phyloP scores from a whole-genome alignment of 2,113 vertebrate species.

The Arizona elegans region DNA sequence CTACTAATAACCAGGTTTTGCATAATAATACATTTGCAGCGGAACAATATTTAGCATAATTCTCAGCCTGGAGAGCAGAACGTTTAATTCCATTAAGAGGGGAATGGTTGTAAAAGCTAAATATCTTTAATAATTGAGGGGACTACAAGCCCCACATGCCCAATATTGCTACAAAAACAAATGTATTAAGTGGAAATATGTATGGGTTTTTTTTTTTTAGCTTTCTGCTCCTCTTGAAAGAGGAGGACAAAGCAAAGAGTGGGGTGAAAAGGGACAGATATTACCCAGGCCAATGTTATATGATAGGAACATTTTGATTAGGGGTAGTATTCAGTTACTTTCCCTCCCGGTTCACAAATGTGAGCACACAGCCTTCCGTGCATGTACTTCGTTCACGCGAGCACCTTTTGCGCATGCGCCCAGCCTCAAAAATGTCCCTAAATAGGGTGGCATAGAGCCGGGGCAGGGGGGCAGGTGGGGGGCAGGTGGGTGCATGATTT shows the following conservation, averaged over 20 bases:
- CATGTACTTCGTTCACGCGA: no score
- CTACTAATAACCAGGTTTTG: not conserved
- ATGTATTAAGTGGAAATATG: not conserved
- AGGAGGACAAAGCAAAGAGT: not conserved
- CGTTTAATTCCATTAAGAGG: constrained; percentile 5
- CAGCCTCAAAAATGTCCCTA: no score
- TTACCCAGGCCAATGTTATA: not conserved
- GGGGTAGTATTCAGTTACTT: no score
- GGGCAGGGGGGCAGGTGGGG: no score
- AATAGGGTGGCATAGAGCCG: no score
- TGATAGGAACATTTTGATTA: not conserved
- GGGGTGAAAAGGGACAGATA: not conserved
- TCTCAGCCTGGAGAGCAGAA: not conserved
- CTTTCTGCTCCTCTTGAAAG: not conserved
- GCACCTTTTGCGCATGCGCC: no score
- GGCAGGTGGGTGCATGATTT: no score
- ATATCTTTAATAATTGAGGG: not conserved
- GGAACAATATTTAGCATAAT: not conserved
- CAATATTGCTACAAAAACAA: not conserved
- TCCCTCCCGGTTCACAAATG: no score
- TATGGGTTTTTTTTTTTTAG: not conserved
- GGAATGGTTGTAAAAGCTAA: constrained; percentile 2
- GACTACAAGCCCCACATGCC: not conserved
- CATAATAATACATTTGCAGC: not conserved
- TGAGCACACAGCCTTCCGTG: no score